Conservation (phyloP, 2,113 vertebrate genomes). For the Speoplatyrhinus poulsoni region DNA sequence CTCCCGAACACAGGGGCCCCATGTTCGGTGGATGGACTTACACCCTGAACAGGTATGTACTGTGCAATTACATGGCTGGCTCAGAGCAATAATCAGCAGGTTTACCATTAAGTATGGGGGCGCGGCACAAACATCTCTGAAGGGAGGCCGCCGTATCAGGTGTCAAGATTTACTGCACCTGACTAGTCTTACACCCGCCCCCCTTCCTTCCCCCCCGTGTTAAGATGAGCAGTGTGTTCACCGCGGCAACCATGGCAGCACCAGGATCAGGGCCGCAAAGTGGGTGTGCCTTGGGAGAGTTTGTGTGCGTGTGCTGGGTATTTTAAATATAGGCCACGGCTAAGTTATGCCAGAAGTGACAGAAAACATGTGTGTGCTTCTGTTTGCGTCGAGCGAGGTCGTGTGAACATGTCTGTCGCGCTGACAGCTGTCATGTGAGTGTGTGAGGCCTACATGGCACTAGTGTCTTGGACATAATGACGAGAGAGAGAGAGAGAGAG, state of each 20-base stretch:
- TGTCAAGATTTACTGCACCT: constrained; percentile 55
- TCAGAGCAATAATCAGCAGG: constrained; percentile 67
- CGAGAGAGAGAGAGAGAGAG: neutral
- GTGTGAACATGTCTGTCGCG: constrained; percentile 52
- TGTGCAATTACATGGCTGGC: constrained; percentile 62
- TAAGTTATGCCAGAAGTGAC: constrained; percentile 43
- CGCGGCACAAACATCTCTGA: constrained; percentile 48
- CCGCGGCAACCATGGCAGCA: constrained; percentile 11
- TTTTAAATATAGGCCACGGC: constrained; percentile 66
- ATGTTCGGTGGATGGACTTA: constrained; percentile 55
- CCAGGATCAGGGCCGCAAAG: constrained; percentile 5
- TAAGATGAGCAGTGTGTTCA: constrained; percentile 22
- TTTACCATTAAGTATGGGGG: constrained; percentile 56
- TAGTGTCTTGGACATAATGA: too few species aligned
- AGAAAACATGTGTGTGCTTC: constrained; percentile 41
- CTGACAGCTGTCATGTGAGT: constrained; percentile 30
- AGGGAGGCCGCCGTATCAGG: constrained; percentile 51
- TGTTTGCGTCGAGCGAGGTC: constrained; percentile 35
- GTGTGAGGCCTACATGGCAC: constrained; percentile 12
- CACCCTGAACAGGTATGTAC: constrained; percentile 75
- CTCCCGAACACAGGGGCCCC: constrained; percentile 38
- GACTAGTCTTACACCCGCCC: constrained; percentile 26
- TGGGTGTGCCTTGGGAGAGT: constrained; percentile 71
- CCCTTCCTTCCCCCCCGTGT: neutral
- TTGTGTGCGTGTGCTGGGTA: constrained; percentile 63